Evolutionary conservation across 2,888 invertebrate genomes (phyloP), one percentile per base, ranked within the genome.

Genomic region (Dilophus febrilis): DNA sequence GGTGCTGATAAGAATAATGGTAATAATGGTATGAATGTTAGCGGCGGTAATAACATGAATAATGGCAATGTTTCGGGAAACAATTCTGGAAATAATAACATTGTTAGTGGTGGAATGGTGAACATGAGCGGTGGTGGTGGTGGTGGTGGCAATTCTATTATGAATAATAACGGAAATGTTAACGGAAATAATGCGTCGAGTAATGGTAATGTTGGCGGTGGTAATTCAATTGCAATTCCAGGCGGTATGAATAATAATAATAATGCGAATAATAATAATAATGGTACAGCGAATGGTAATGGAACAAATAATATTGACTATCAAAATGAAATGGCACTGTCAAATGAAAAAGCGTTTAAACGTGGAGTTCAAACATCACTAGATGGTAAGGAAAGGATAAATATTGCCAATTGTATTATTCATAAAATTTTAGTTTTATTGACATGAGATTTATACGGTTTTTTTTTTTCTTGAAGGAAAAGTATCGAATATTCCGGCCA

Each of bases 401-500:
- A 18, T 36, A 31, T 35, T 36, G 18, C 34, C 13, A 13, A 34
- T 36, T 3, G 29, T 12, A 26, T 22, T 14, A 19, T 36, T 30
- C 7, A 12, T 16, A 35, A 19, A 40, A 3, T 35, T 30, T 22
- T 35, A 37, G n/a, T n/a, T n/a, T n/a, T n/a, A n/a, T n/a, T n/a
- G n/a, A n/a, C n/a, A n/a, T n/a, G n/a, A n/a, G n/a, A n/a, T n/a
- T n/a, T n/a, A n/a, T n/a, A n/a, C n/a, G n/a, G n/a, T n/a, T n/a
- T 37, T 17, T 22, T 36, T 22, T n/a, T 28, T 40, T 42, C 41
- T 58, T 64, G 35, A 59, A 90, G 90, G 91, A 53, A 85, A 87
- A 70, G 92, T 98, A 56, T 88, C 94, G 61, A 94, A 95, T 68
- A 97, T 99, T 70, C 98, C 98, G 46, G 78, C 81, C 50, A 88